These are phyloP conservation scores for Alauda arvensis DNA, from an alignment of 2,797 vertebrate species.

Conservation along the genomic window DNA sequence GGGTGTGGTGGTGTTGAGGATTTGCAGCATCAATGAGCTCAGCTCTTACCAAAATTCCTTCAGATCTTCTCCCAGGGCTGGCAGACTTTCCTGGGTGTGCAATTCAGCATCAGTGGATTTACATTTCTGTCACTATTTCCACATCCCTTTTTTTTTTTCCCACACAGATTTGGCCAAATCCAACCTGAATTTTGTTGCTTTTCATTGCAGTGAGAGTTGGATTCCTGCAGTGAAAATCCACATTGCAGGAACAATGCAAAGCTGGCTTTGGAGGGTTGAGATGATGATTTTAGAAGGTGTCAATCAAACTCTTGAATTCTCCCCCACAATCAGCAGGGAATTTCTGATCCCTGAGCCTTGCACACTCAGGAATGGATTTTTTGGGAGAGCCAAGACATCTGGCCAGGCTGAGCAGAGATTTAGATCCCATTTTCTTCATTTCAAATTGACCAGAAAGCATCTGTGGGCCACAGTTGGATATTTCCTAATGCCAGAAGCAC, in stretches of 20 bases:
- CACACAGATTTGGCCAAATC: neutral
- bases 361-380: neutral
- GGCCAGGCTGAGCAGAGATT: neutral
- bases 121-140: neutral
- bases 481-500: neutral
- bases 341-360: neutral
- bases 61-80: neutral
- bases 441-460: neutral
- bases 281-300: neutral
- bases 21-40: neutral
- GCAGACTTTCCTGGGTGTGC: neutral
- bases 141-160: neutral
- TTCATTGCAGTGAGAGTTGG: neutral
- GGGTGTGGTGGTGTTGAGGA: neutral
- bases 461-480: neutral
- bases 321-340: neutral
- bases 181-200: neutral
- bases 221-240: neutral
- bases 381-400: neutral
- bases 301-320: neutral
- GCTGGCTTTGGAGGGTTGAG: neutral
- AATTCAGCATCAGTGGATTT: neutral
- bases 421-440: neutral
- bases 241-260: accelerated
- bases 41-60: neutral